Conservation (phyloP, 2,888 invertebrate species). For the Epinotia brunnichana region DNA sequence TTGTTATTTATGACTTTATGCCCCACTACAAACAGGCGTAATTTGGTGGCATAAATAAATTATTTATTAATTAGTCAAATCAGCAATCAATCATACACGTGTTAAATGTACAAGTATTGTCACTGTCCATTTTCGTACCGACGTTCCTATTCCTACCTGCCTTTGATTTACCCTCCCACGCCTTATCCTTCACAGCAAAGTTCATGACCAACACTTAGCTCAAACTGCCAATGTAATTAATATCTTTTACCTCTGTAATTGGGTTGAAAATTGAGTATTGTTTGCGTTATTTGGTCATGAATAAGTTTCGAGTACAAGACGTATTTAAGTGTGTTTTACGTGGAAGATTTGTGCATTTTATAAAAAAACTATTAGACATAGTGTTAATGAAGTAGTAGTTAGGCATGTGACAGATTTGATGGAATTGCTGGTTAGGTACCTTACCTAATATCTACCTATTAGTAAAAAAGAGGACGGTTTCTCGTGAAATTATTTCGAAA, state of each 20-base stretch:
- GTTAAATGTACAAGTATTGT: neutral
- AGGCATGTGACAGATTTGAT: no score
- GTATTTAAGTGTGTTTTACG: no score
- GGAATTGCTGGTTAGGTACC: no score
- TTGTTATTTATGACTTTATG: no score
- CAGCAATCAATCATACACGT: constrained; percentile 12
- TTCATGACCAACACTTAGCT: neutral
- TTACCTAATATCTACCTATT: no score
- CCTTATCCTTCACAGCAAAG: neutral
- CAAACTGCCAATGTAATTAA: neutral
- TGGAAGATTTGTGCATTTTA: no score
- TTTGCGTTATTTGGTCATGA: neutral
- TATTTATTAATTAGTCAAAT: neutral
- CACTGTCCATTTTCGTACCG: constrained; percentile 12
- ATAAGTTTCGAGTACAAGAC: neutral
- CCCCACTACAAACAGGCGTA: neutral
- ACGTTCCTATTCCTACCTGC: neutral
- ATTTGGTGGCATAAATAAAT: neutral
- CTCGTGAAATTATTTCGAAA: no score
- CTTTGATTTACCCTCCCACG: constrained; percentile 15
- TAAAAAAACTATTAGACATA: no score
- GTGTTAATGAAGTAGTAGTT: neutral
- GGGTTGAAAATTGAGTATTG: neutral
- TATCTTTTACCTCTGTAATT: neutral
- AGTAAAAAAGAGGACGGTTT: no score